Evolutionary conservation across 2,113 vertebrate species (phyloP).

Genomic region (Heloderma charlesbogerti): DNA sequence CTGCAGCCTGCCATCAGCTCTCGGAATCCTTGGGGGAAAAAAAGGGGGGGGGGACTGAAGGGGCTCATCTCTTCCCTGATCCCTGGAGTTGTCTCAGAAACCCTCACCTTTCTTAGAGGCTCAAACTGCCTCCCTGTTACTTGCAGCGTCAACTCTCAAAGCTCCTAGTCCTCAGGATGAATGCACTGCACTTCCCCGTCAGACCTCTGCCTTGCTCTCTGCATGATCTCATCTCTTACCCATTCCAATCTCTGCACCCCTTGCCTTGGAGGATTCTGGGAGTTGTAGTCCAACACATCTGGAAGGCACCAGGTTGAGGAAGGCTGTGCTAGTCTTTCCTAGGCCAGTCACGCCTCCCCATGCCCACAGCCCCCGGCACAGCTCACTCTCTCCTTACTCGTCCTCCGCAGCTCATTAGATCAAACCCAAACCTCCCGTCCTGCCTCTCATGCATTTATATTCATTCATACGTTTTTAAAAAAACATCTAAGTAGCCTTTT

Average conservation of each 20-base stretch:
- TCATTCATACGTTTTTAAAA: background rate
- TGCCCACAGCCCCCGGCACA: background rate
- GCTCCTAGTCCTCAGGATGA: background rate
- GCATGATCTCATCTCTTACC: background rate
- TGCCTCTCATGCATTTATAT: conserved; percentile 5
- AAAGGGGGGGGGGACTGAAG: background rate
- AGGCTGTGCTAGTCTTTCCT: background rate
- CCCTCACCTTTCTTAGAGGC: background rate
- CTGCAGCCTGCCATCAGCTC: background rate
- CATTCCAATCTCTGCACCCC: too few relatives aligned
- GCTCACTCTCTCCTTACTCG: background rate
- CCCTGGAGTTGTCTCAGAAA: rapidly evolving
- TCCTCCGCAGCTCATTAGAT: background rate
- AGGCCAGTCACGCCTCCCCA: background rate
- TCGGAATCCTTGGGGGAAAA: background rate
- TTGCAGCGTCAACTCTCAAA: too few relatives aligned
- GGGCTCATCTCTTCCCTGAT: background rate
- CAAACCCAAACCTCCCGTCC: background rate
- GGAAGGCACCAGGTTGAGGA: too few relatives aligned
- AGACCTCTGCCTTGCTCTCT: background rate
- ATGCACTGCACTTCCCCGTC: background rate
- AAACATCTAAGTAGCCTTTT: background rate
- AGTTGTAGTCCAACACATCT: too few relatives aligned
- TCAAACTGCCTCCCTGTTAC: background rate
- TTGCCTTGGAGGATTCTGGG: too few relatives aligned